Base-by-base conservation (phyloP, 1,140 invertebrate genomes). In the Drosophila quadrilineata region DNA sequence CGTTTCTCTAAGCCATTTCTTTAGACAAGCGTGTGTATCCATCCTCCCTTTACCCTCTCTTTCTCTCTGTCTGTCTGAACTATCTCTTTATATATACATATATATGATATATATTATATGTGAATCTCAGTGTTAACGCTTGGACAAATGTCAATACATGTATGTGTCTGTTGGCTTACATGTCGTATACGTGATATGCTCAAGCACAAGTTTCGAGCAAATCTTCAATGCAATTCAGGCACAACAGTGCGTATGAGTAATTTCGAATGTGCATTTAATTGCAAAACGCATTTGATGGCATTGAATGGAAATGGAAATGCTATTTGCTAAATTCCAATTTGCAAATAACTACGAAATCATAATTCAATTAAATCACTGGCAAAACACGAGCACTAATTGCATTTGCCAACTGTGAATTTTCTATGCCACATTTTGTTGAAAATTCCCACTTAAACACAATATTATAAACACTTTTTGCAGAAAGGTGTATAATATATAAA, bases 191-290 rank as follows among this genome's bases (percentile, higher is more conserved):
- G 56, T 43, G 50, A 48, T 45, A 9, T 21, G 24, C 10, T 35
- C 12, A 12, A 21, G 10, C 16, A 16, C 48, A 43, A 48, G 38
- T 29, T 52, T 50, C 46, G 31, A 67, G 48, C 54, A 38, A 43
- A 21, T 50, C 43, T 31, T 21, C 9, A 29, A 54, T 14, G 50
- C 49, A 56, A 24, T 56, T 57, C 5, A 40, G 17, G 38, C 43
- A 79, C 79, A 85, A 59, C 79, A 85, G 79, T 84, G 77, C 77
- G 77, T 85, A 77, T 84, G 73, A 85, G 45, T 72, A 52, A 59
- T 29, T 74, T 60, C 67, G 66, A 85, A 79, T 71, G 65, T 69
- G 53, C 57, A 64, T 69, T 69, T 84, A 69, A 84, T 85, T 79
- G 69, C 63, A 72, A n/a, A n/a, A n/a, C n/a, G n/a, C n/a, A n/a